Conservation (phyloP, 2,888 invertebrate genomes). For the Lysandra bellargus region DNA sequence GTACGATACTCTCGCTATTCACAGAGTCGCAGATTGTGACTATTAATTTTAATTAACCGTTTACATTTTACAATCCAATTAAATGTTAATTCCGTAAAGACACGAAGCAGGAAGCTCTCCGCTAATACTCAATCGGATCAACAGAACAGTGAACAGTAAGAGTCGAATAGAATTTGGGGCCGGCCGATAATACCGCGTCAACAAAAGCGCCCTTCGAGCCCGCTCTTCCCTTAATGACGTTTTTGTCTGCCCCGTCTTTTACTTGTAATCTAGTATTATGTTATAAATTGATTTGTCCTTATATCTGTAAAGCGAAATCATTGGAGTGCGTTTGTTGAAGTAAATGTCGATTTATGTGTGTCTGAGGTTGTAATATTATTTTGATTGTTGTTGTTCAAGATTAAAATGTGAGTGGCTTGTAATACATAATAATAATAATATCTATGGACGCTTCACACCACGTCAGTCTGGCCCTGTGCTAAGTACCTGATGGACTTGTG, state of each 20-base stretch:
- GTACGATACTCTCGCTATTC: neutral
- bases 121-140: slow-evolving; percentile 18
- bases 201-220: slow-evolving; percentile 47
- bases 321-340: neutral
- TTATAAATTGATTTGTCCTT: slow-evolving; percentile 44
- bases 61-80: neutral
- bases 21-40: neutral
- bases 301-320: neutral
- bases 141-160: slow-evolving; percentile 29
- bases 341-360: neutral
- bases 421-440: neutral
- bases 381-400: neutral
- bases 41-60: slow-evolving; percentile 4
- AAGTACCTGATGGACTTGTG: no score
- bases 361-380: neutral
- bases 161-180: slow-evolving; percentile 44
- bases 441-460: no score
- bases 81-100: slow-evolving; percentile 1
- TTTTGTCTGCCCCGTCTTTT: slow-evolving; percentile 46
- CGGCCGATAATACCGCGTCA: slow-evolving; percentile 46
- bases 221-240: slow-evolving; percentile 48
- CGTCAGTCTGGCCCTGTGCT: no score
- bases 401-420: neutral
- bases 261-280: slow-evolving; percentile 46
- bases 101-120: slow-evolving; percentile 10